A percentile compares a stretch with the other conserved stretches of the same genome.
Conservation (phyloP, 2,797 vertebrate species). For the Lepus townsendii region DNA sequence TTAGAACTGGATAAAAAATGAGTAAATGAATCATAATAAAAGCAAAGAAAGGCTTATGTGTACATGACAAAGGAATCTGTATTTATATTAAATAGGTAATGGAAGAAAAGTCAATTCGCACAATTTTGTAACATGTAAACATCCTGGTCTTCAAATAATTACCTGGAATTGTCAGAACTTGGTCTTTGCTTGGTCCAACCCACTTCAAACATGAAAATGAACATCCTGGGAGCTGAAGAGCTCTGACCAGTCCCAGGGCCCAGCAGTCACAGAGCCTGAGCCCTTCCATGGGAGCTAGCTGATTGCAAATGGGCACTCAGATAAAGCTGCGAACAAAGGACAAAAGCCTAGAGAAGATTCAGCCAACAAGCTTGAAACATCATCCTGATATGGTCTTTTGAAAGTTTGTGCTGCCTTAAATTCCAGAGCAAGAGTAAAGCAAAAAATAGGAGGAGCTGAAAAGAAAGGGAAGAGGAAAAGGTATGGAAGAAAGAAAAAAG, state of each 20-base stretch:
- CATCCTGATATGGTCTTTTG: conserved; percentile 19
- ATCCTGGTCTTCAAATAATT: conserved; percentile 29
- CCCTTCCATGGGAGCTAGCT: background rate
- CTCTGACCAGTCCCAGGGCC: background rate
- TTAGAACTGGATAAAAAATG: conserved; percentile 58
- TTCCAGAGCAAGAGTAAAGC: background rate
- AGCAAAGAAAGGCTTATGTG: background rate
- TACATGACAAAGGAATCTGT: conserved; percentile 10
- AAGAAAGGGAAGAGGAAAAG: background rate
- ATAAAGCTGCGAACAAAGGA: conserved; percentile 57
- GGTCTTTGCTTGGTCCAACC: background rate
- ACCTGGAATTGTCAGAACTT: conserved; percentile 37
- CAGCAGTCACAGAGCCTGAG: background rate
- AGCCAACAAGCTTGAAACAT: background rate
- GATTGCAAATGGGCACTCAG: background rate
- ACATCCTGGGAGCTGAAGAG: background rate
- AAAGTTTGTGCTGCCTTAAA: background rate
- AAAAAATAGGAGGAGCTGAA: background rate
- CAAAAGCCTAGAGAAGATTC: background rate
- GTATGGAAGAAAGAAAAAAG: background rate
- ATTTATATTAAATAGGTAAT: conserved; percentile 55
- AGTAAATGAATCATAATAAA: conserved; percentile 49
- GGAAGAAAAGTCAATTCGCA: background rate
- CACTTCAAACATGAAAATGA: conserved; percentile 21
- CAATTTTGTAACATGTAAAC: background rate